phyloP scores from a whole-genome alignment of 2,888 invertebrate species.

The Flexamia atlantica region DNA sequence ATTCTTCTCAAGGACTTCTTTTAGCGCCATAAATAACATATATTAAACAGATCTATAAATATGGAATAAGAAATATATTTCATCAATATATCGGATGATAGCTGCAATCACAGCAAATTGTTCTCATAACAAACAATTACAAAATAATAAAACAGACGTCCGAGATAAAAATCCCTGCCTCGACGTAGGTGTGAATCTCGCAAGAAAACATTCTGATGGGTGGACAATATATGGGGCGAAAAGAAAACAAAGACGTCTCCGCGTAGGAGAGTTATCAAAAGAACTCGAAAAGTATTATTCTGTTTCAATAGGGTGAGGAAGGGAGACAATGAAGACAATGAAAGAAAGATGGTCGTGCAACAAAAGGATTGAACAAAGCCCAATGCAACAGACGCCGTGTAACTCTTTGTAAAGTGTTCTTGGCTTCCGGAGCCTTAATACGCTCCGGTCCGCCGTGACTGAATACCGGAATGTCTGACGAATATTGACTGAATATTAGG shows the following conservation, averaged over 20 bases:
- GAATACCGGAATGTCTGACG: too few relatives aligned
- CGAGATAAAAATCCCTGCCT: too few relatives aligned
- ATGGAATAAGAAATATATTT: too few relatives aligned
- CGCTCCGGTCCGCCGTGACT: conserved; percentile 5
- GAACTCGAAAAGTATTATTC: conserved; percentile 71
- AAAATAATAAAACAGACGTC: too few relatives aligned
- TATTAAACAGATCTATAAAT: too few relatives aligned
- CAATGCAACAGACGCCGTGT: conserved; percentile 52
- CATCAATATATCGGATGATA: too few relatives aligned
- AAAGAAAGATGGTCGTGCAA: conserved; percentile 70
- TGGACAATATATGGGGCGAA: conserved; percentile 70
- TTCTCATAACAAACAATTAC: too few relatives aligned
- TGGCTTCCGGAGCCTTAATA: conserved; percentile 42
- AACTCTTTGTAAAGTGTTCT: conserved; percentile 47
- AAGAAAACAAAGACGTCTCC: conserved; percentile 68
- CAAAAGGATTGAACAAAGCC: conserved; percentile 65
- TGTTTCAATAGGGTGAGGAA: conserved; percentile 69
- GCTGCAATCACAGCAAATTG: too few relatives aligned
- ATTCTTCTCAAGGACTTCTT: too few relatives aligned
- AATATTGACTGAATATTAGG: too few relatives aligned
- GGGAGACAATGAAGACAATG: conserved; percentile 69
- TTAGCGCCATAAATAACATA: too few relatives aligned
- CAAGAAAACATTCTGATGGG: conserved; percentile 62
- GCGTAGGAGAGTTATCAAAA: conserved; percentile 69
- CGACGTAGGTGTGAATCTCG: conserved; percentile 13